Evolutionary conservation across 1,140 invertebrate species (phyloP), one percentile per base, ranked within the genome.

Genomic region (Himalopsyche phryganea): DNA sequence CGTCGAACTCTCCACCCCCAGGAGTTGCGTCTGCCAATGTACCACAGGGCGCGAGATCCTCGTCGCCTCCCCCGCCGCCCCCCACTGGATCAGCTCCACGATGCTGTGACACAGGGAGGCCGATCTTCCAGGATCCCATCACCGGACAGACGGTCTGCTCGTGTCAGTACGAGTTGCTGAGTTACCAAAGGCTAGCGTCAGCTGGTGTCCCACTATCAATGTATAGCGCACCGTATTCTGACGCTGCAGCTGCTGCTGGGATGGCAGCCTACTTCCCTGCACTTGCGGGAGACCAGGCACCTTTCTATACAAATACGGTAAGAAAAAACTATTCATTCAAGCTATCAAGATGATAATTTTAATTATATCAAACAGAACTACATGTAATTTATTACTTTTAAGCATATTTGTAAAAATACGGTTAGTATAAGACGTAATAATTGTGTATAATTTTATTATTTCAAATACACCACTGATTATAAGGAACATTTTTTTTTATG

Each of bases 91-190:
- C 82, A 6, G 71, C 74, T 32, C 70, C 77, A 54, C 81, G 89
- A 63, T 96, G 93, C 77, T 96, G 93, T 75, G 93, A 96, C 77
- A 93, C 91, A 51, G 92, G 92, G 41, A 81, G 92, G 41, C 90
- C 92, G 6, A 85, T 96, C 66, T 91, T 93, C 75, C 93, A 92
- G 59, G 92, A 96, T 75, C 92, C 93, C 6, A 81, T 94, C 63
- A 94, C 91, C 38, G 92, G 92, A 14, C 92, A 95, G 75, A 92
- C 89, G 6, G 86, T 96, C 11, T 96, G 93, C 78, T 94, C 92
- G 55, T 95, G 93, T 77, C 92, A 96, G 75, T 90, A 88, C 76
- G 87, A 86, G 71, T 81, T 89, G 57, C 82, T 87, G 63, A 89
- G 83, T 71, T 94, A 90, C 77, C 91, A 87, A 76, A 83, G 88